Evolutionary conservation across 2,888 invertebrate genomes (phyloP).

Genomic region (Drosophila suboccidentalis): DNA sequence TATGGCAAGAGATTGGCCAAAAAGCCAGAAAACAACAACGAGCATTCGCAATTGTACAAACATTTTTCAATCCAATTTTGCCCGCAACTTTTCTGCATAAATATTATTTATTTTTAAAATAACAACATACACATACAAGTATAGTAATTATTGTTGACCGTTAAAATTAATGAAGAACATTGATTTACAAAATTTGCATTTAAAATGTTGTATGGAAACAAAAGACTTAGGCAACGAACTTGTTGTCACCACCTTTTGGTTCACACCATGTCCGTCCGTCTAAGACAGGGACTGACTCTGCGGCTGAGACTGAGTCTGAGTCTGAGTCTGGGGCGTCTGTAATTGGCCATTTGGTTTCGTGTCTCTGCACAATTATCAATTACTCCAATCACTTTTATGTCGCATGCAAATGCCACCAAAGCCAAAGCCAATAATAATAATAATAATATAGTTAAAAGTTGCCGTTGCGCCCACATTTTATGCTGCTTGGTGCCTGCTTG

Average conservation of each 20-base stretch:
- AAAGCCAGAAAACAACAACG: conserved; percentile 52
- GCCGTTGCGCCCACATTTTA: conserved; percentile 68
- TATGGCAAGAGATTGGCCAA: conserved; percentile 77
- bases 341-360: conserved; percentile 71
- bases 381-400: conserved; percentile 80
- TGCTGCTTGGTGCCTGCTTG: neutral
- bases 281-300: neutral
- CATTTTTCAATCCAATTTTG: conserved; percentile 69
- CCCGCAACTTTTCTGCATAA: conserved; percentile 11
- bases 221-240: conserved; percentile 70
- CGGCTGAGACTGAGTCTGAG: neutral
- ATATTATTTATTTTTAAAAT: conserved; percentile 9
- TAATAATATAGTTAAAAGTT: conserved; percentile 73
- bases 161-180: conserved; percentile 26
- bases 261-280: conserved; percentile 43
- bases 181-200: conserved; percentile 55
- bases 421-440: conserved; percentile 62
- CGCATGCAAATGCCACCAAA: conserved; percentile 76
- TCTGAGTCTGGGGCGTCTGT: conserved; percentile 30
- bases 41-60: conserved; percentile 71
- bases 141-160: conserved; percentile 26
- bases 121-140: conserved; percentile 5
- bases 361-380: conserved; percentile 78
- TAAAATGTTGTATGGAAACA: conserved; percentile 31
- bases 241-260: conserved; percentile 45